Evolutionary conservation across 1,140 invertebrate species (phyloP).

Genomic region (Leptopilina clavipes): DNA sequence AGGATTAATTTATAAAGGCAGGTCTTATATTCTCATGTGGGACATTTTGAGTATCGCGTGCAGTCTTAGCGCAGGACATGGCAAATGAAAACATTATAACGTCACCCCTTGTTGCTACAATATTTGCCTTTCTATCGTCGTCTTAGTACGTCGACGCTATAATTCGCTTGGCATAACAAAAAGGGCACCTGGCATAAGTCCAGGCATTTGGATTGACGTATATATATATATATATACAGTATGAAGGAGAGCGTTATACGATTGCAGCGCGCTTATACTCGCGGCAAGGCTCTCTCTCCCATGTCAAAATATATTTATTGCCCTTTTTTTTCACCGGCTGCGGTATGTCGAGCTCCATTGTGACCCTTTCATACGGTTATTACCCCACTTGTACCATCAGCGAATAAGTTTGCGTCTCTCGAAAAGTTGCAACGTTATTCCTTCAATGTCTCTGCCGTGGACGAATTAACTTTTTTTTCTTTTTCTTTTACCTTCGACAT

Average conservation of each 20-base stretch:
- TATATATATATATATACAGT: slow-evolving; percentile 41
- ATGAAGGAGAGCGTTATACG: slow-evolving; percentile 39
- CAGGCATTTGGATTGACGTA: slow-evolving; percentile 50
- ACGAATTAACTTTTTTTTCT: slow-evolving; percentile 39
- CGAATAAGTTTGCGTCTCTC: slow-evolving; percentile 54
- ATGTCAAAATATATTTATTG: slow-evolving; percentile 77
- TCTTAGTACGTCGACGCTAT: slow-evolving; percentile 60
- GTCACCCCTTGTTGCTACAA: slow-evolving; percentile 70
- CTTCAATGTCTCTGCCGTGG: neutral
- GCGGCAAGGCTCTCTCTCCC: slow-evolving; percentile 68
- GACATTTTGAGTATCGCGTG: slow-evolving; percentile 10
- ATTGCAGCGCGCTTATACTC: slow-evolving; percentile 42
- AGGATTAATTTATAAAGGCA: too few relatives aligned
- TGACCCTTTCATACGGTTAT: slow-evolving; percentile 72
- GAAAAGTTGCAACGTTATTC: slow-evolving; percentile 43
- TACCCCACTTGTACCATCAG: slow-evolving; percentile 69
- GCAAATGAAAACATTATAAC: slow-evolving; percentile 70
- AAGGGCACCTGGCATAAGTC: slow-evolving; percentile 55
- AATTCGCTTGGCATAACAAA: slow-evolving; percentile 66
- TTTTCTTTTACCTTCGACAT: too few relatives aligned
- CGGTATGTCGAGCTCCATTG: slow-evolving; percentile 70
- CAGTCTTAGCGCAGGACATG: neutral
- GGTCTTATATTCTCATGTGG: neutral
- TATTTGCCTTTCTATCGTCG: slow-evolving; percentile 63
- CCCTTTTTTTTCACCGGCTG: slow-evolving; percentile 60